Evolutionary conservation across 2,113 vertebrate genomes (phyloP).

Genomic region (Corythornis madagascariensis): DNA sequence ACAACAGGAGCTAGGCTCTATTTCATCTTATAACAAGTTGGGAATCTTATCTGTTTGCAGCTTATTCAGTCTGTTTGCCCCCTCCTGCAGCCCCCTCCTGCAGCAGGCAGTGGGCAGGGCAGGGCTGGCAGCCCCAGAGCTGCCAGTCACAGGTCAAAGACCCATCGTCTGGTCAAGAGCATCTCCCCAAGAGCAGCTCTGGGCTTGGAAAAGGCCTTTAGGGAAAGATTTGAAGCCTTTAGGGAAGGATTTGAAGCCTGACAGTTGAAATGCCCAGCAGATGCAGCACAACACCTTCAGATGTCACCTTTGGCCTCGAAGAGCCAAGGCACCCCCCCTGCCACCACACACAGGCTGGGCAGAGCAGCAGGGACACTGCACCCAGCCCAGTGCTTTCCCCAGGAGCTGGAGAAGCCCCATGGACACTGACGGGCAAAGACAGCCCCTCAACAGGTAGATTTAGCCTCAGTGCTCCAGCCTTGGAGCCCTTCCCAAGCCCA

Average conservation of each 20-base stretch:
- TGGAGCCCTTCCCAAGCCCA: accelerated
- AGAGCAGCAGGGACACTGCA: not conserved
- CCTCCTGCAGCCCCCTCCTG: accelerated
- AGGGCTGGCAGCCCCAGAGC: not conserved
- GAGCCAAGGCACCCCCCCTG: not conserved
- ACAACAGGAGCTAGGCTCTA: too few species aligned
- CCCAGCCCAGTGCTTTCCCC: accelerated
- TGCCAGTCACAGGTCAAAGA: not conserved
- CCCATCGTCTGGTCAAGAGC: accelerated
- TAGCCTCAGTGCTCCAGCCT: not conserved
- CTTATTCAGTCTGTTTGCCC: too few species aligned
- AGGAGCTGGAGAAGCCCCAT: accelerated
- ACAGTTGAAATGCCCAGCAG: not conserved
- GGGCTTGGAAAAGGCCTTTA: not conserved
- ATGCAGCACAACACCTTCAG: accelerated
- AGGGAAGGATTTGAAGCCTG: not conserved
- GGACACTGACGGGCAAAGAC: accelerated
- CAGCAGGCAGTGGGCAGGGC: not conserved
- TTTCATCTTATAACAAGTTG: too few species aligned
- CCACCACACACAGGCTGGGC: too few species aligned
- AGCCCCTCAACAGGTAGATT: accelerated
- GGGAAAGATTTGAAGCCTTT: not conserved
- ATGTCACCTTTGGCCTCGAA: not conserved
- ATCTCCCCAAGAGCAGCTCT: not conserved
- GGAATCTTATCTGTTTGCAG: too few species aligned